Evolutionary conservation across 2,888 invertebrate genomes (phyloP).

Genomic region (Ypsolopha scabrella): DNA sequence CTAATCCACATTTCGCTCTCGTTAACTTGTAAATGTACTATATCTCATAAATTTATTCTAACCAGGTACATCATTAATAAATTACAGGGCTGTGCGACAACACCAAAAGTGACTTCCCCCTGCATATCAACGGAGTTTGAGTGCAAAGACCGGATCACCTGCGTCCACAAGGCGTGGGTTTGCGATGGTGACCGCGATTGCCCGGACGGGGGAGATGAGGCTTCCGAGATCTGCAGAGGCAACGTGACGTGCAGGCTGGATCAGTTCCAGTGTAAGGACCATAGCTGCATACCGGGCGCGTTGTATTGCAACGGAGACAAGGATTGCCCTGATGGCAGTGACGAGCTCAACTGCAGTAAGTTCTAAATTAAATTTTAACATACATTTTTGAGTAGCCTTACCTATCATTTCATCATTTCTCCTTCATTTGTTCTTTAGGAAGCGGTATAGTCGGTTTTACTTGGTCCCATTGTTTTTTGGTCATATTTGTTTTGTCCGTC

Average conservation of each 20-base stretch:
- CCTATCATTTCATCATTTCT: not conserved
- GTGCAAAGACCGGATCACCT: constrained; percentile 84
- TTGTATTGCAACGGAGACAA: constrained; percentile 84
- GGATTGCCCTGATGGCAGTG: constrained; percentile 88
- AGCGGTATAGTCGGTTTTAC: too few species aligned
- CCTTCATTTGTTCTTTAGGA: too few species aligned
- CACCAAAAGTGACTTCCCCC: constrained; percentile 66
- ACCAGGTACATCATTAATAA: not conserved
- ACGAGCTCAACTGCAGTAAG: constrained; percentile 87
- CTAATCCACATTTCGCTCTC: too few species aligned
- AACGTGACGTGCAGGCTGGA: constrained; percentile 85
- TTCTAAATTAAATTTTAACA: constrained; percentile 14
- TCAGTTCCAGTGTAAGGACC: constrained; percentile 88
- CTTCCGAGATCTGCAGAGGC: constrained; percentile 71
- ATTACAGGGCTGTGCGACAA: constrained; percentile 72
- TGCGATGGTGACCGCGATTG: constrained; percentile 90
- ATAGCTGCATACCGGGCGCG: constrained; percentile 83
- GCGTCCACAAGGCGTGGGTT: constrained; percentile 84
- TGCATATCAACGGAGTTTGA: constrained; percentile 82
- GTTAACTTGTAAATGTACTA: too few species aligned
- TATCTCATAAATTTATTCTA: too few species aligned
- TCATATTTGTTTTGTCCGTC: too few species aligned
- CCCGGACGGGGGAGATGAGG: constrained; percentile 85
- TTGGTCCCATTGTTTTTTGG: too few species aligned
- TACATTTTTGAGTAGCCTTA: not conserved